Evolutionary conservation across 2,888 invertebrate species (phyloP), one percentile per base, ranked within the genome.

Genomic region (Dysmachus trigonus): DNA sequence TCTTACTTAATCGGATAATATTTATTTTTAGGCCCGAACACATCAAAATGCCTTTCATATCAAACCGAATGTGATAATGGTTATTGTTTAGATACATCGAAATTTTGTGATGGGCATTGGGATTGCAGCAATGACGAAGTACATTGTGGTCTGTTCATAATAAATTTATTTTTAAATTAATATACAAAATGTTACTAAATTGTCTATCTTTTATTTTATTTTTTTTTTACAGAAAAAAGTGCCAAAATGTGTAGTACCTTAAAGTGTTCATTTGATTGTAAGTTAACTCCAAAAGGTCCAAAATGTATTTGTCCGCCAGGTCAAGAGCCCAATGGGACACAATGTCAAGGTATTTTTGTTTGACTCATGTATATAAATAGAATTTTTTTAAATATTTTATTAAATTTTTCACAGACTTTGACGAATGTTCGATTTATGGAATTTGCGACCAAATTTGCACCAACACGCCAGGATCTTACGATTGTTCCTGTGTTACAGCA

Each of bases 301-400:
- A 93, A 93, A 85, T 97, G 97, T 92, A 97, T 94, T 93, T 97
- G 97, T 92, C 93, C 94, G 27, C 91, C 92, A 53, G 96, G 97
- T 0, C 94, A 94, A 91, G 91, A 91, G 88, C 90, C 95, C 1
- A 93, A 94, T 87, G 93, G 92, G 85, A 94, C 93, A 30, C 92
- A 92, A 82, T 97, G 97, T 90, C 93, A 94, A 83, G 93, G 93
- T 93, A 90, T 33, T 51, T 30, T 27, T 22, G 5, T 73, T 74
- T 22, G 7, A 71, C 10, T n/a, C 15, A 82, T 73, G 5, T 31
- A 31, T 31, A 31, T 15, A 86, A 31, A 30, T 22, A 35, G 3
- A 81, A n/a, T 82, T 53, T 53, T 53, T 7, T 72, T 22, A 73
- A 38, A 74, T 15, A 27, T 38, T 41, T 15, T 33, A 8, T 53